Conservation (phyloP, 2,797 vertebrate species). For the Falco cherrug region DNA sequence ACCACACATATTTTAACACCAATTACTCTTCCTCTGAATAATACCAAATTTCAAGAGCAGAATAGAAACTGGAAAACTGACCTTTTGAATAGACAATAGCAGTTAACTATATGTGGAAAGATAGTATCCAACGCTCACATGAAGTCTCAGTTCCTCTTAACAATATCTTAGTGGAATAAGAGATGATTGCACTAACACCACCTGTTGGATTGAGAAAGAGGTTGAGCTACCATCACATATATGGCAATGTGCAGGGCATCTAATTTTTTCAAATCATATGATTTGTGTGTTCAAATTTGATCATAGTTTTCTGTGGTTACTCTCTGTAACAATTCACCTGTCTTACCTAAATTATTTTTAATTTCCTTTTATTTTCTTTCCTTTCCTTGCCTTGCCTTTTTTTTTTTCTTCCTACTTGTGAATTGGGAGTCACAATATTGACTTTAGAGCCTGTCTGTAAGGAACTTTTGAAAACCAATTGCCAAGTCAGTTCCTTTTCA, state of each 20-base stretch:
- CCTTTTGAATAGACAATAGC: not conserved
- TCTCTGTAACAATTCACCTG: not conserved
- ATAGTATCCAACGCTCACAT: not conserved
- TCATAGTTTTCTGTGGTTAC: not conserved
- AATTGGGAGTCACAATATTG: not conserved
- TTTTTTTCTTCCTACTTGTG: not conserved
- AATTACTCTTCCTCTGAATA: not conserved
- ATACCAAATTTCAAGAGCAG: not conserved
- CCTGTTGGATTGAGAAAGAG: not conserved
- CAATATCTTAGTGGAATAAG: not conserved
- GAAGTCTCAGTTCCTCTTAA: not conserved
- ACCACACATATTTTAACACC: not conserved
- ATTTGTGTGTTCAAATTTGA: not conserved
- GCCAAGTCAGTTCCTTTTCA: not conserved
- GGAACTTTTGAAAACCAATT: not conserved
- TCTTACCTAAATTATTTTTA: not conserved
- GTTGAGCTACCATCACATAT: not conserved
- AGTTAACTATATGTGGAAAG: not conserved
- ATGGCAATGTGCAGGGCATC: not conserved
- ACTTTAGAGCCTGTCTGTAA: not conserved
- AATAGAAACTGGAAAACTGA: not conserved
- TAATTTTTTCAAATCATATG: not conserved
- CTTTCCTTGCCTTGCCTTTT: accelerated
- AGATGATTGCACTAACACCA: not conserved
- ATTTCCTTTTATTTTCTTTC: accelerated